Evolutionary conservation across 1,140 invertebrate genomes (phyloP).

Genomic region (Zeugodacus cucurbitae): DNA sequence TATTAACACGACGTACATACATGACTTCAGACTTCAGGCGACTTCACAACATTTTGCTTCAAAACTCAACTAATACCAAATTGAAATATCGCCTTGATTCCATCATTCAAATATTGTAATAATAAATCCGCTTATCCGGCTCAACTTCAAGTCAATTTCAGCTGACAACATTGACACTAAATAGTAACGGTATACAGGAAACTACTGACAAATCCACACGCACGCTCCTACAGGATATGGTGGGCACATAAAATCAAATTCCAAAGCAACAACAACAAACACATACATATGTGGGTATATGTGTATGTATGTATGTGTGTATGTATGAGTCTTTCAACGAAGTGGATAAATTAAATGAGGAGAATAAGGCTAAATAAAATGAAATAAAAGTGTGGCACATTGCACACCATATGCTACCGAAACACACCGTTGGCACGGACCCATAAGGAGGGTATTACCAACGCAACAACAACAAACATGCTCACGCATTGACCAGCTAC

Average conservation of each 20-base stretch:
- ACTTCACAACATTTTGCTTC: background rate
- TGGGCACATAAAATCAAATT: background rate
- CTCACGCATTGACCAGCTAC: background rate
- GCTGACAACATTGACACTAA: constrained; percentile 36
- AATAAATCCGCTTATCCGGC: constrained; percentile 32
- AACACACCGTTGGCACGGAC: background rate
- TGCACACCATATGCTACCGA: constrained; percentile 5
- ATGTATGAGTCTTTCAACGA: background rate
- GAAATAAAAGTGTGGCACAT: constrained; percentile 32
- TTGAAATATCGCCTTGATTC: constrained; percentile 21
- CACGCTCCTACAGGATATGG: background rate
- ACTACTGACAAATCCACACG: background rate
- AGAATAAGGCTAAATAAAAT: constrained; percentile 20
- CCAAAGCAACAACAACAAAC: background rate
- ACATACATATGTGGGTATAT: background rate
- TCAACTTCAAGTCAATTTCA: constrained; percentile 35
- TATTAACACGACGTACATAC: background rate
- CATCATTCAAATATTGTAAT: constrained; percentile 24
- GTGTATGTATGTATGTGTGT: background rate
- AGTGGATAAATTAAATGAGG: constrained; percentile 8
- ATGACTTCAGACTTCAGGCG: background rate
- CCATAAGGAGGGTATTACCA: background rate
- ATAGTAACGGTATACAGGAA: constrained; percentile 14
- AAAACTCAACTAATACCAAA: background rate
- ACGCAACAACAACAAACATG: background rate